Percentiles rank a stretch among this genome's conserved stretches.
phyloP scores from a whole-genome alignment of 1,140 invertebrate genomes.

The Drosophila sp. region DNA sequence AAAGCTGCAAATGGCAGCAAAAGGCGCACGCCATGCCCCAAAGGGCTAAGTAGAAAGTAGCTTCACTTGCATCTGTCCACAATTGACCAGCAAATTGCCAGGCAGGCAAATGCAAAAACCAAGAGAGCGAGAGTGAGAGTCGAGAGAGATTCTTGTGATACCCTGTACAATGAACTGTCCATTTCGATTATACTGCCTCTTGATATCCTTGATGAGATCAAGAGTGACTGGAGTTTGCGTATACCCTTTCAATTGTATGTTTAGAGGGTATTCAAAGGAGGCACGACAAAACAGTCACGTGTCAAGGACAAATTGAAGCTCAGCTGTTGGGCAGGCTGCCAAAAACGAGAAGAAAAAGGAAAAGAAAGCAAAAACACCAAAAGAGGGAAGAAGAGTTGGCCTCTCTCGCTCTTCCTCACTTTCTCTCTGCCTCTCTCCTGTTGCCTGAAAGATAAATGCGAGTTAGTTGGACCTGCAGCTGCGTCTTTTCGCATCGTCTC shows the following conservation, averaged over 20 bases:
- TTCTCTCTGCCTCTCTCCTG: constrained; percentile 37
- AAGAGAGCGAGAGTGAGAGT: neutral
- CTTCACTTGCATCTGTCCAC: constrained; percentile 34
- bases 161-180: neutral
- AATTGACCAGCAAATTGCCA: constrained; percentile 67
- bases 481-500: neutral
- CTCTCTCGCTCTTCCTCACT: neutral
- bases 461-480: constrained; percentile 38
- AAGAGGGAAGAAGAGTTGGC: neutral
- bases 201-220: too few relatives aligned
- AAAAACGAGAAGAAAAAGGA: constrained; percentile 21
- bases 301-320: constrained; percentile 61
- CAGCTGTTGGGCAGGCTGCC: constrained; percentile 53
- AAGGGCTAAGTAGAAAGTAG: constrained; percentile 5
- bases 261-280: constrained; percentile 1
- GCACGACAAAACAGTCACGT: constrained; percentile 31
- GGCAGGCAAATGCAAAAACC: constrained; percentile 27
- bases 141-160: neutral
- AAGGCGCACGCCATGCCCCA: neutral
- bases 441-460: constrained; percentile 63
- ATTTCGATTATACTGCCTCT: too few relatives aligned
- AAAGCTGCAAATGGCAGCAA: constrained; percentile 14
- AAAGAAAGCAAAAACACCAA: neutral
- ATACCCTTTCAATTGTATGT: neutral
- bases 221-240: too few relatives aligned